Evolutionary conservation across 2,888 invertebrate genomes (phyloP), one percentile per base, ranked within the genome.

Genomic region (Charanyca ferruginea): DNA sequence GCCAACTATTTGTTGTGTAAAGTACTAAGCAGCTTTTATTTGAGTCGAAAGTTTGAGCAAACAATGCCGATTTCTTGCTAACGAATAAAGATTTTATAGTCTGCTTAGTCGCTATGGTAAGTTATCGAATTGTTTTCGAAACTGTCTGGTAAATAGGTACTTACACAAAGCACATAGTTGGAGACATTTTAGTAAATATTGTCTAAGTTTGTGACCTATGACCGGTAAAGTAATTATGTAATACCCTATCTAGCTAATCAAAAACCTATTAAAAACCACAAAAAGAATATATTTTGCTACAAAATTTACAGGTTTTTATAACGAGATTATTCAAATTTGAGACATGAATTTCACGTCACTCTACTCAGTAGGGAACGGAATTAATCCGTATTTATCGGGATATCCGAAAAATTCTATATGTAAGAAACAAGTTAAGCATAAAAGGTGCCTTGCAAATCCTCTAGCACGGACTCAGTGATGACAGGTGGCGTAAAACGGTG

Each of bases 351-450:
- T 65, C 22, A 28, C 58, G 44, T 59, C 51, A 35, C 41, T 48
- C 54, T 32, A 38, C n/a, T 55, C 54, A 9, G 9, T 58, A 41
- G 45, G 44, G 57, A 35, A 58, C 20, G 28, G 35, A 48, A 73
- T 77, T 57, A 73, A 63, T 74, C 64, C 49, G 48, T 66, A 51
- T 78, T 73, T 70, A 65, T 72, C 44, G 47, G 45, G 48, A 73
- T 70, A 62, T 70, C 53, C 66, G 48, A 80, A 83, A 80, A 84
- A 86, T 83, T 87, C 79, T 88, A 90, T 88, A 90, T 89, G 87
- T 88, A 87, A 87, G 84, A 85, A 85, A 86, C 87, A 89, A 89
- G 88, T 89, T 87, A 88, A 87, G 87, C 86, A 85, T 80, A 84
- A 90, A 88, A 88, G 89, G 87, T 87, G 64, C 54, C 82, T 81